Evolutionary conservation across 2,113 vertebrate species (phyloP), one percentile per base, ranked within the genome.

Genomic region (Alosa alosa): DNA sequence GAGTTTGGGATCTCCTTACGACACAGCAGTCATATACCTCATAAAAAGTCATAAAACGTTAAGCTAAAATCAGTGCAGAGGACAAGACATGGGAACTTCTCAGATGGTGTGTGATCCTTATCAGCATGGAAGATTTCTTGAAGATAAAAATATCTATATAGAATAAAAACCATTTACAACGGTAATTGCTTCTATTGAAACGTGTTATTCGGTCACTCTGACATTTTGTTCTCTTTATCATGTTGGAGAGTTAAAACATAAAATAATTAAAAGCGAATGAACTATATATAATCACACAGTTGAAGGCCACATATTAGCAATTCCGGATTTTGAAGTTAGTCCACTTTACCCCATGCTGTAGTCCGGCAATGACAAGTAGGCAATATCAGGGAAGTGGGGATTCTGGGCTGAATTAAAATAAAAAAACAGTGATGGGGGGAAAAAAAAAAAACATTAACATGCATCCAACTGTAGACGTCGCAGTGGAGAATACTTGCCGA

Each of bases 21-120:
- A 78, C 94, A 94, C 93, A 94, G 94, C 92, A 93, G 95, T 93
- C 93, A 50, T 36, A 81, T 81, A 82, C 84, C 92, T 89, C 90
- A 95, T 85, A 84, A 82, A 84, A 78, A 85, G 60, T 78, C 72
- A 50, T 81, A 64, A 41, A 22, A 81, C 50, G 83, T 84, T 83
- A 84, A 36, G 72, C 72, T 84, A 84, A 84, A 86, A 87, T 87
- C 89, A 90, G 89, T 90, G 89, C 89, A 88, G 72, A 78, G 72
- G 31, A 36, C 39, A 39, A 36, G 10, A 78, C 31, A 17, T 39
- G 36, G n/a, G 31, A 60, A 78, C 31, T 39, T 78, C 72, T 78
- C 25, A 78, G 31, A 78, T 78, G 72, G 72, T 78, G 55, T 52
- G 11, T 22, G 72, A 78, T 78, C 5, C 72, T 78, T 78, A 39